Evolutionary conservation across 64 coral and sea anemone species (phyloP), one percentile per base, ranked within the genome.

Genomic region (Astreopora myriophthalma): DNA sequence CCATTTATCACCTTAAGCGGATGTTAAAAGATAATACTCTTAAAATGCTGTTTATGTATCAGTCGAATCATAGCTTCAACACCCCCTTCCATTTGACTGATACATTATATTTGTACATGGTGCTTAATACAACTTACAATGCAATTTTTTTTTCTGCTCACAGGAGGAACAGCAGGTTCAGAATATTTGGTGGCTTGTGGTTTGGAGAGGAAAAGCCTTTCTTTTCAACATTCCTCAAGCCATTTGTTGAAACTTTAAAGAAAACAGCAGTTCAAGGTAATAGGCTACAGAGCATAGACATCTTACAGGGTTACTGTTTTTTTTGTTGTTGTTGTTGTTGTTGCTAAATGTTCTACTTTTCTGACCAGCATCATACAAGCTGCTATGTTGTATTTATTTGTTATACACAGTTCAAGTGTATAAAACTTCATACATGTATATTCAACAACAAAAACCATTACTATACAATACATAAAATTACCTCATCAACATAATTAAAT

Each of bases 171-270:
- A 80, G 23, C 13, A 80, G 24, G 33, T 80, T 48, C 48, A 80
- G 77, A 57, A 11, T 80, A 58, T 80, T 80, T 80, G 77, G 48
- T 49, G 77, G 77, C 57, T 39, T 89, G 60, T 89, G 87, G 87
- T 89, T 89, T 89, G 87, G 87, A 24, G 87, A 89, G 62, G 55
- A 75, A 27, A 89, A 89, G 35, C 87, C 87, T 32, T 89, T 89
- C 35, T 89, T 89, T 51, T 89, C 87, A 7, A 89, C 87, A 7
- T 89, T 89, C 70, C 75, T 89, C 24, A 75, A 89, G 70, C 87
- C 87, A 62, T 89, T 89, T 75, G 49, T 77, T 32, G 77, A 80
- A 11, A 34, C 77, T 80, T 62, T 80, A 20, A 22, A 80, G 17
- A 35, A 58, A 80, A 62, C 48, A 23, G 38, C 57, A 80, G 5